Evolutionary conservation across 2,113 vertebrate genomes (phyloP), one percentile per base, ranked within the genome.

Genomic region (Rutilus rutilus): DNA sequence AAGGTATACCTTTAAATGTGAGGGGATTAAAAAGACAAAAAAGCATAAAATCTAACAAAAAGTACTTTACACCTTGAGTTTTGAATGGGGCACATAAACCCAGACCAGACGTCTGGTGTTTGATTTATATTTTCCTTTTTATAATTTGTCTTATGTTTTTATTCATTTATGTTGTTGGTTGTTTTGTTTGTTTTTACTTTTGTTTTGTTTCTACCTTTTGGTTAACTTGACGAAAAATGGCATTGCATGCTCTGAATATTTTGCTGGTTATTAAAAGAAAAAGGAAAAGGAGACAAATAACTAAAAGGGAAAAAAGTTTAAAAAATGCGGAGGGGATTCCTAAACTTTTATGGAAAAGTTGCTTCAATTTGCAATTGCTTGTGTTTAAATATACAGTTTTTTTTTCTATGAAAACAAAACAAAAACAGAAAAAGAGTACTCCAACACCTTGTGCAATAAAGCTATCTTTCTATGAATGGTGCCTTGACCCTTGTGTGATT

Each of bases 381-480:
- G 97, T 96, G 96, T 98, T 97, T 97, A 97, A 95, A 92, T 96
- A 96, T 95, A 98, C 96, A 93, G 82, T 81, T 94, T 94, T 95
- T 95, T 97, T 98, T 98, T 98, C 96, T 98, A 98, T 97, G 95
- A 97, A 95, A 96, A 94, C 91, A 93, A 89, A 91, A 96, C 95
- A 97, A 96, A 97, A 95, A 94, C 89, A 94, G 95, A 96, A 96
- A 97, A 95, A 96, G 92, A 95, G 91, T 93, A 94, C 92, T 95
- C 95, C 96, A 96, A 97, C 95, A 96, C 96, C 95, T 97, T 97
- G 97, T 98, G 97, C 97, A 99, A 98, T 98, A 98, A 99, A 99
- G 96, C 96, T 98, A 98, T 98, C 96, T 99, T 99, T 99, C 95
- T 99, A 98, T 33, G 81, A 96, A 39, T 67, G 25, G 0, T 87